Evolutionary conservation across 2,113 vertebrate species (phyloP).

Genomic region (Carettochelys insculpta): DNA sequence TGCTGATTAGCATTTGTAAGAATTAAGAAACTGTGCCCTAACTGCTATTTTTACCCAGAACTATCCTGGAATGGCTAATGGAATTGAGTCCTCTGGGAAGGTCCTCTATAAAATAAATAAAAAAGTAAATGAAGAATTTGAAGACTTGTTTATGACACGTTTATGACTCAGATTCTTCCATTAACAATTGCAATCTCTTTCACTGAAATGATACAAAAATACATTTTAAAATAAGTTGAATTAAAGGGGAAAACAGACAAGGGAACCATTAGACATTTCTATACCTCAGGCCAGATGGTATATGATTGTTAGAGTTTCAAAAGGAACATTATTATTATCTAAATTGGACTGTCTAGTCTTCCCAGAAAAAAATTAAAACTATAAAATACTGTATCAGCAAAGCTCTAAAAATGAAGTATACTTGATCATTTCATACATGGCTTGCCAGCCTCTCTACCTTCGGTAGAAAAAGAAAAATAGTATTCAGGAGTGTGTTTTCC

Average conservation of each 20-base stretch:
- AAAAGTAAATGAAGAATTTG: neutral
- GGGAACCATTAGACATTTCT: neutral
- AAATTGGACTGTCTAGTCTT: neutral
- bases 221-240: neutral
- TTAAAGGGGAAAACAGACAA: neutral
- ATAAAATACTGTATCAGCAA: neutral
- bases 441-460: neutral
- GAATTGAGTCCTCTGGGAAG: neutral
- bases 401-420: slow-evolving; percentile 4
- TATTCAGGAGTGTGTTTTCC: neutral
- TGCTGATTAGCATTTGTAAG: neutral
- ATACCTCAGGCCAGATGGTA: neutral
- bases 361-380: neutral
- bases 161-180: neutral
- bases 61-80: neutral
- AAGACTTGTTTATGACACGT: neutral
- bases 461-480: neutral
- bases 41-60: neutral
- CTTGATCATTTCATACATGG: neutral
- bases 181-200: neutral
- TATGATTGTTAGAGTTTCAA: neutral
- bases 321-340: slow-evolving; percentile 8
- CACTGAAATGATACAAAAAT: neutral
- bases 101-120: neutral
- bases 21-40: neutral